A percentile compares a stretch with the other conserved stretches of the same genome.
phyloP scores from a whole-genome alignment of 2,888 invertebrate genomes.

The Limnephilus marmoratus region DNA sequence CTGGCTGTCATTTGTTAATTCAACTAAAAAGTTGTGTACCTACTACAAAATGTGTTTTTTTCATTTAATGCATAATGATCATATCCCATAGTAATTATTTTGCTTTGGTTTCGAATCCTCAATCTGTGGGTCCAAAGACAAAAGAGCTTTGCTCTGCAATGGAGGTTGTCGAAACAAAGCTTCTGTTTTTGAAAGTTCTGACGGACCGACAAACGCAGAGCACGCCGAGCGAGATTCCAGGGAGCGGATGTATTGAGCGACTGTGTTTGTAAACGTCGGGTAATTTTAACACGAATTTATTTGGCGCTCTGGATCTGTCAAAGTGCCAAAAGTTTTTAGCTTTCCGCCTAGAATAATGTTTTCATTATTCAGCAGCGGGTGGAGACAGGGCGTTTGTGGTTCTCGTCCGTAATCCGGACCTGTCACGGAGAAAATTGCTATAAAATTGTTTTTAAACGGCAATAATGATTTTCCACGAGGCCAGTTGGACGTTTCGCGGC shows the following conservation, averaged over 20 bases:
- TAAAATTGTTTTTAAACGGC: slow-evolving; percentile 36
- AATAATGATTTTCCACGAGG: slow-evolving; percentile 28
- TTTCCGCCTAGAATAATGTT: slow-evolving; percentile 55
- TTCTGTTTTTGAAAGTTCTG: not conserved
- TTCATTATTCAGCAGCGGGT: slow-evolving; percentile 54
- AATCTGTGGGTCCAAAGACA: not conserved
- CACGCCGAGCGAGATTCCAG: not conserved
- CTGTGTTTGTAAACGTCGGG: slow-evolving; percentile 33
- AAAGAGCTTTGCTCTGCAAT: not conserved
- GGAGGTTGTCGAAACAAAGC: not conserved
- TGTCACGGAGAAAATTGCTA: slow-evolving; percentile 25
- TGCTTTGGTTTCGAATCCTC: not conserved
- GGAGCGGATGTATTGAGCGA: slow-evolving; percentile 11
- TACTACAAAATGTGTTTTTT: no score
- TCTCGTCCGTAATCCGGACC: slow-evolving; percentile 30
- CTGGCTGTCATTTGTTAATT: no score
- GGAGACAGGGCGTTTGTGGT: slow-evolving; percentile 35
- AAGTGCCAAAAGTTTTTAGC: slow-evolving; percentile 61
- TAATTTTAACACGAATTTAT: slow-evolving; percentile 54
- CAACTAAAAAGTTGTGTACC: no score
- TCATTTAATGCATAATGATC: no score
- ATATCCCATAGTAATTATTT: no score
- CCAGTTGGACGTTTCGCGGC: not conserved
- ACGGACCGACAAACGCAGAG: not conserved
- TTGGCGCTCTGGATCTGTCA: slow-evolving; percentile 60